These are phyloP conservation scores for Myotis lucifugus DNA, from an alignment of 2,113 vertebrate species.

Conservation along the genomic window DNA sequence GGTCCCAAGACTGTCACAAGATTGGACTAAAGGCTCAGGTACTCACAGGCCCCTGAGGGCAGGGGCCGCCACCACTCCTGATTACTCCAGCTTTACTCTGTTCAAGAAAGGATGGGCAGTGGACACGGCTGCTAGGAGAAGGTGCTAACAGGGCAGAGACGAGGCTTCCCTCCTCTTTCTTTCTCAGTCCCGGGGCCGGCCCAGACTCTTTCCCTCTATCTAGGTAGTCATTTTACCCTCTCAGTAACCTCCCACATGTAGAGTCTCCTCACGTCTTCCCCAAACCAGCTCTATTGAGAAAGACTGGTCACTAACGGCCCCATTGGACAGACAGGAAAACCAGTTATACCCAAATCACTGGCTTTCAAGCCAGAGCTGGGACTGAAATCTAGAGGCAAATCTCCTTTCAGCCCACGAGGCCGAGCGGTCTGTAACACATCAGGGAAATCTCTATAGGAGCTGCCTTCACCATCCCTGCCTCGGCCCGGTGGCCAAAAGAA, in stretches of 20 bases:
- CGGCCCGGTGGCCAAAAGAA: not conserved
- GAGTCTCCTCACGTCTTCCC: not conserved
- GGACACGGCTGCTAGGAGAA: not conserved
- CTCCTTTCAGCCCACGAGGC: not conserved
- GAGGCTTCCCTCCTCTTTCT: not conserved
- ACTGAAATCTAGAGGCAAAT: not conserved
- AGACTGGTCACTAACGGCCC: not conserved
- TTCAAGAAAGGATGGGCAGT: not conserved
- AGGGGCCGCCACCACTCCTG: not conserved
- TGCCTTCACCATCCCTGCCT: not conserved
- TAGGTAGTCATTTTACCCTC: not conserved
- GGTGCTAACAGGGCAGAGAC: not conserved
- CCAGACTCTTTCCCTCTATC: not conserved
- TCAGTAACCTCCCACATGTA: not conserved
- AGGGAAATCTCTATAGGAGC: not conserved
- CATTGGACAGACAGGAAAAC: not conserved
- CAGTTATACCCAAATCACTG: not conserved
- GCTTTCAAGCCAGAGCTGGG: not conserved
- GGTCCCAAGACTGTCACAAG: constrained; percentile 46
- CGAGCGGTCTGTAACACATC: not conserved
- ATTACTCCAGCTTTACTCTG: not conserved
- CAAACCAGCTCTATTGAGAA: not conserved
- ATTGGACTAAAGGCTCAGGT: not conserved
- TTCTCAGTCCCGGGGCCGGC: not conserved
- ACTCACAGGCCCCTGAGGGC: not conserved